These are phyloP conservation scores for Pyrrhia umbra DNA, from an alignment of 2,888 invertebrate species.

Conservation along the genomic window DNA sequence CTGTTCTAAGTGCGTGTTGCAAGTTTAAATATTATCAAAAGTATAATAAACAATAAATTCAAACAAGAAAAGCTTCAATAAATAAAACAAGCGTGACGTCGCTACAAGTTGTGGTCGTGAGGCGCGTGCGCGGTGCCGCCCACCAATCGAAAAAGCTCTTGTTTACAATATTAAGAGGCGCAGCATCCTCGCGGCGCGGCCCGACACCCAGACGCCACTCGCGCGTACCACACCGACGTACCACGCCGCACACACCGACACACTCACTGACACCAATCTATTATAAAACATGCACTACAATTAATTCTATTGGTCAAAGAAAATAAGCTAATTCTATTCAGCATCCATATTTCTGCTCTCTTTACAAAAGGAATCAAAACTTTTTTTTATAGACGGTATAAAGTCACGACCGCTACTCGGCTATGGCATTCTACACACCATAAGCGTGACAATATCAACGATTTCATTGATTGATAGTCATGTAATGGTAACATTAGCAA, in stretches of 20 bases:
- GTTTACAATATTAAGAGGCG: conserved; percentile 86
- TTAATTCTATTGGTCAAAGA: neutral
- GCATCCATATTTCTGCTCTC: neutral
- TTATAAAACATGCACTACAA: conserved; percentile 5
- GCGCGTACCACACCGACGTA: conserved; percentile 48
- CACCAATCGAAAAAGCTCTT: conserved; percentile 87
- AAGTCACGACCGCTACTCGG: neutral
- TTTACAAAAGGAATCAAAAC: neutral
- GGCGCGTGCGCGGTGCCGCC: conserved; percentile 81
- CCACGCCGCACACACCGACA: conserved; percentile 32
- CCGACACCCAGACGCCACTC: conserved; percentile 73
- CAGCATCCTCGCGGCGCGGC: conserved; percentile 78
- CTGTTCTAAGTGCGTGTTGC: neutral
- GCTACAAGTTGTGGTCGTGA: conserved; percentile 69
- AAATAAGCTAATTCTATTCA: neutral
- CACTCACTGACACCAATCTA: conserved; percentile 16
- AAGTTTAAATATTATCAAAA: neutral
- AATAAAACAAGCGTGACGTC: conserved; percentile 60
- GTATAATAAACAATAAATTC: neutral
- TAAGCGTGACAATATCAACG: neutral
- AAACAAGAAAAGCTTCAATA: neutral
- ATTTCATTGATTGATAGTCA: too few relatives aligned
- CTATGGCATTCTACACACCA: neutral
- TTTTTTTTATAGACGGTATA: conserved; percentile 4
- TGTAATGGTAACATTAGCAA: neutral